Evolutionary conservation across 1,140 invertebrate genomes (phyloP).

Genomic region (Hyles euphorbiae): DNA sequence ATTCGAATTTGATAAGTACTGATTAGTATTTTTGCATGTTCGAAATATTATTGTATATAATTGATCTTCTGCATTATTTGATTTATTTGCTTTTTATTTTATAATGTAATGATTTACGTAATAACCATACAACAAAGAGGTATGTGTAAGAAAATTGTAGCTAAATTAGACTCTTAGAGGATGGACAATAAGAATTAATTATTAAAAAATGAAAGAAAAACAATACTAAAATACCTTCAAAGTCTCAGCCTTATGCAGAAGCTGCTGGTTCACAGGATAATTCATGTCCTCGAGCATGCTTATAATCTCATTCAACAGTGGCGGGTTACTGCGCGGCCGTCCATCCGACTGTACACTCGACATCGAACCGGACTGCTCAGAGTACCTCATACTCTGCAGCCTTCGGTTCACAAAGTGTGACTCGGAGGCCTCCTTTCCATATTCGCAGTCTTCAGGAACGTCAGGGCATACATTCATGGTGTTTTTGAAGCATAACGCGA

Average conservation of each 20-base stretch:
- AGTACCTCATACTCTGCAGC: slow-evolving; percentile 34
- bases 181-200: background rate
- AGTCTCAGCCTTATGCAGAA: slow-evolving; percentile 61
- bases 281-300: slow-evolving; percentile 79
- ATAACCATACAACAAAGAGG: no score
- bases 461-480: slow-evolving; percentile 47
- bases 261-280: slow-evolving; percentile 64
- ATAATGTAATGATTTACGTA: no score
- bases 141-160: no score
- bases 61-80: no score
- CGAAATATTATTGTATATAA: no score
- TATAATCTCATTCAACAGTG: slow-evolving; percentile 81
- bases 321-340: slow-evolving; percentile 76
- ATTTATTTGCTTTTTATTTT: no score
- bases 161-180: no score
- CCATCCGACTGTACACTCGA: slow-evolving; percentile 63
- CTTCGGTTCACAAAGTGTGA: slow-evolving; percentile 43
- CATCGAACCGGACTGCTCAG: slow-evolving; percentile 46
- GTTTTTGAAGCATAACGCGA: slow-evolving; percentile 76
- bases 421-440: slow-evolving; percentile 56
- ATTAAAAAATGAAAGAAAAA: no score
- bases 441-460: slow-evolving; percentile 49
- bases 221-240: slow-evolving; percentile 49
- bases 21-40: no score
- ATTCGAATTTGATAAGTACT: no score